Conservation (phyloP, 2,888 invertebrate genomes). For the Erannis defoliaria region DNA sequence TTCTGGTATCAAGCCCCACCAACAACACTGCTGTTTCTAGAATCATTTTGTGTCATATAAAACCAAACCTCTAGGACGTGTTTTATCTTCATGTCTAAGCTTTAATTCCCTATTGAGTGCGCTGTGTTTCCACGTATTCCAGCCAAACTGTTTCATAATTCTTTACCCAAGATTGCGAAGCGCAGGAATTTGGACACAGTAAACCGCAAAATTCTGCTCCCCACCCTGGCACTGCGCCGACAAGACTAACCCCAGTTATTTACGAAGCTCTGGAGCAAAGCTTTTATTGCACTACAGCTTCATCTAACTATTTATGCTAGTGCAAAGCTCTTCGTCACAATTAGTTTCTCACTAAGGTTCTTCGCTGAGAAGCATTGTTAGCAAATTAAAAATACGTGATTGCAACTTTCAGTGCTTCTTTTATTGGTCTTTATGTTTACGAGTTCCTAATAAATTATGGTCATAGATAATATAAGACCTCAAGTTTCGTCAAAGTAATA, state of each 20-base stretch:
- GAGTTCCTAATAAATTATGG: no score
- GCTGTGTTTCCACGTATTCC: no score
- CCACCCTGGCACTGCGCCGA: slow-evolving; percentile 1
- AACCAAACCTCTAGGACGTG: no score
- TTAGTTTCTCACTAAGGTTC: slow-evolving; percentile 5
- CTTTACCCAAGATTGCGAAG: slow-evolving; percentile 2
- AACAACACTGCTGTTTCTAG: no score
- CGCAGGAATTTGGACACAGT: not conserved
- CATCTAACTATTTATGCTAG: slow-evolving; percentile 15
- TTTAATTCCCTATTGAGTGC: no score
- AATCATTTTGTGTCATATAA: no score
- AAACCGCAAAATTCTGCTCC: slow-evolving; percentile 6
- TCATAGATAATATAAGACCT: no score
- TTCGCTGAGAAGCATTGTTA: not conserved
- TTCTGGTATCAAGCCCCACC: no score
- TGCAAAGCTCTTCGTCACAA: slow-evolving; percentile 20
- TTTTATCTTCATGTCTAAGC: no score
- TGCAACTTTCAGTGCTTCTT: not conserved
- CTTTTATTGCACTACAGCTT: slow-evolving; percentile 23
- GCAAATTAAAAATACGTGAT: not conserved
- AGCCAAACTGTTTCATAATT: not conserved
- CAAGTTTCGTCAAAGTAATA: no score
- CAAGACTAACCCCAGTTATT: slow-evolving; percentile 18
- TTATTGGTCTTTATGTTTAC: no score
- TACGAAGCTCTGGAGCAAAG: slow-evolving; percentile 1